Conservation (phyloP, 2,888 invertebrate genomes). For the Alloscopus bannaensis region DNA sequence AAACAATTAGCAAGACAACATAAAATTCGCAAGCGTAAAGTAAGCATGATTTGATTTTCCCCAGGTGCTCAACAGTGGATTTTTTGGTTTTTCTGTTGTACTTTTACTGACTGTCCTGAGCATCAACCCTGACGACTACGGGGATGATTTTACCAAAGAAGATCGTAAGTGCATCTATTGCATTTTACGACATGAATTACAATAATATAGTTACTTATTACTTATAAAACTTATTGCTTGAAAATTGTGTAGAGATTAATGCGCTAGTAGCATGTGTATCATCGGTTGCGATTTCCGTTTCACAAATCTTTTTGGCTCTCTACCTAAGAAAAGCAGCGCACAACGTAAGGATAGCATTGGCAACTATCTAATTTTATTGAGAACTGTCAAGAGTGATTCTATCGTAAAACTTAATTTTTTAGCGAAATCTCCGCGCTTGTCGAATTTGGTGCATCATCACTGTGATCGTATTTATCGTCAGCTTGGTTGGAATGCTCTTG, state of each 20-base stretch:
- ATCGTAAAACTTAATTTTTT: too few relatives aligned
- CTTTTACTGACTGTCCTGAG: too few relatives aligned
- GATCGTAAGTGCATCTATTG: too few relatives aligned
- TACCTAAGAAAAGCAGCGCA: slow-evolving; percentile 20
- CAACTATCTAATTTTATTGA: neutral
- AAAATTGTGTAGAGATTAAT: neutral
- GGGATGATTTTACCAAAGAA: too few relatives aligned
- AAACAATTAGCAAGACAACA: too few relatives aligned
- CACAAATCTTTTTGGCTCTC: slow-evolving; percentile 15
- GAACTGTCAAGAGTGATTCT: neutral
- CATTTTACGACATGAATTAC: neutral
- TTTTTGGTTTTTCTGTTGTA: too few relatives aligned
- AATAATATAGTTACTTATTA: slow-evolving; percentile 8
- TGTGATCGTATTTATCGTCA: neutral
- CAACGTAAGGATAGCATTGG: neutral
- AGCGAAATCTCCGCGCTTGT: neutral
- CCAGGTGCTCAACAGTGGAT: too few relatives aligned
- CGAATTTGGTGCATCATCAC: neutral
- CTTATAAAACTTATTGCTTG: neutral
- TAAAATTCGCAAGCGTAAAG: too few relatives aligned
- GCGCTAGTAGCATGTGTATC: too few relatives aligned
- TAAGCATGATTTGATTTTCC: too few relatives aligned
- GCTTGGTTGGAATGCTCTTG: neutral
- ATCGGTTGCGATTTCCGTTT: slow-evolving; percentile 3
- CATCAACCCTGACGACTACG: too few relatives aligned